Evolutionary conservation across 2,797 vertebrate genomes (phyloP).

Genomic region (Myotis daubentonii): DNA sequence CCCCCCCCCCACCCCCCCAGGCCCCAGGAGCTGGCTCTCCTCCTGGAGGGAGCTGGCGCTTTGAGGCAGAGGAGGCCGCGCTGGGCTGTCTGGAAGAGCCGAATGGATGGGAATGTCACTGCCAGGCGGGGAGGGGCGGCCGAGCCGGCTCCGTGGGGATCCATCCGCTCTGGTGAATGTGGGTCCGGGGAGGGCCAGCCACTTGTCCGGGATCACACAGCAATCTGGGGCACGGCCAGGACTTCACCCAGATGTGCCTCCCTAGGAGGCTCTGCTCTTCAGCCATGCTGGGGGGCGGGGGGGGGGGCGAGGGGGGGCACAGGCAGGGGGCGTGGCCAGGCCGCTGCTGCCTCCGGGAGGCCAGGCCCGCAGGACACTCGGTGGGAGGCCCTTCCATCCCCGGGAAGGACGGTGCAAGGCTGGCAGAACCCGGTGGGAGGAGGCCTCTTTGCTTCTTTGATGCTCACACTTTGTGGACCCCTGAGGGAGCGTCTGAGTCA

Average conservation of each 20-base stretch:
- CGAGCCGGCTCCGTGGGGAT: background rate
- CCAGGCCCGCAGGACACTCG: background rate
- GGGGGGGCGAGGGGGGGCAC: background rate
- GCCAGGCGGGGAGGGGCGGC: background rate
- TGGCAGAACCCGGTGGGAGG: background rate
- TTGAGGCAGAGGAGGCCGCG: background rate
- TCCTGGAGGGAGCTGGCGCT: constrained; percentile 12
- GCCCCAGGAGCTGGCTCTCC: constrained; percentile 28
- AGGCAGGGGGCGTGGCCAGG: background rate
- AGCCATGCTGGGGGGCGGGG: background rate
- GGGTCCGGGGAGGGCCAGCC: background rate
- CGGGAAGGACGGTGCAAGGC: background rate
- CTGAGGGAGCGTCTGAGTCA: constrained; percentile 71
- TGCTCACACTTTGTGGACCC: constrained; percentile 55
- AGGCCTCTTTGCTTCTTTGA: constrained; percentile 45
- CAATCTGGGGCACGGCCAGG: background rate
- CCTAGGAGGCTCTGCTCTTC: background rate
- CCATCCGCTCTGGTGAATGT: background rate
- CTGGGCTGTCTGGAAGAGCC: background rate
- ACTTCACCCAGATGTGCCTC: background rate
- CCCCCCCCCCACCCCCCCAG: background rate
- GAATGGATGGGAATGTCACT: too few species aligned
- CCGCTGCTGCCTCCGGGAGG: background rate
- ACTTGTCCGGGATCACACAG: background rate
- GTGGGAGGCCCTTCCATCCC: background rate